Evolutionary conservation across 1,140 invertebrate genomes (phyloP), one percentile per base, ranked within the genome.

Genomic region (Calliopsis andreniformis): DNA sequence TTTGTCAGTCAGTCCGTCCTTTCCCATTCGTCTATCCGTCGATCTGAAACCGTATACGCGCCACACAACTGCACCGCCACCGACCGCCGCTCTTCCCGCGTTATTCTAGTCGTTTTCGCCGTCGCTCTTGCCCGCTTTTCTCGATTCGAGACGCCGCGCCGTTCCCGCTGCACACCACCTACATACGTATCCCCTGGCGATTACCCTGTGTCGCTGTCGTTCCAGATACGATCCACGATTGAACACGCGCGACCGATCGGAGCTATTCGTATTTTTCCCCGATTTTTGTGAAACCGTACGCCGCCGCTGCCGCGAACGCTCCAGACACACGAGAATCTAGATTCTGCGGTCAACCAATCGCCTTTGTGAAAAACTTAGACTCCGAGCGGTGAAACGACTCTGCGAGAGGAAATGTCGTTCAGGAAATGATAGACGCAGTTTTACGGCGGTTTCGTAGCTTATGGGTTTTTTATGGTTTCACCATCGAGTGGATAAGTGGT

Each of bases 1-100:
- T 77, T 70, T 77, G 75, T 77, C 75, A 61, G 70, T 77, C 75
- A 61, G 70, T 61, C 70, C 47, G 67, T 67, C 67, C 66, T 78
- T 61, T 77, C 75, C 66, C 49, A 61, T 71, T 42, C 79, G 82
- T 63, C 78, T 76, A 84, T 81, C 71, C 84, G 84, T 72, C 79
- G 79, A 82, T 82, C 82, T 53, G 63, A 82, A 85, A 82, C 79
- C 70, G 67, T 80, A 75, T 30, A 62, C 61, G 53, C 43, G 35
- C 51, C 18, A n/a, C 49, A 39, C 51, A 8, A 69, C 55, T 30
- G 61, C 43, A 30, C 25, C 55, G 20, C n/a, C n/a, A n/a, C n/a
- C n/a, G n/a, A 25, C 32, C n/a, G 30, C 55, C 10, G 25, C n/a
- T 20, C 35, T 39, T 39, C 3, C 35, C 20, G 42, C n/a, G 23